Conservation (phyloP, 2,797 vertebrate species). For the Hoplostethus atlanticus region DNA sequence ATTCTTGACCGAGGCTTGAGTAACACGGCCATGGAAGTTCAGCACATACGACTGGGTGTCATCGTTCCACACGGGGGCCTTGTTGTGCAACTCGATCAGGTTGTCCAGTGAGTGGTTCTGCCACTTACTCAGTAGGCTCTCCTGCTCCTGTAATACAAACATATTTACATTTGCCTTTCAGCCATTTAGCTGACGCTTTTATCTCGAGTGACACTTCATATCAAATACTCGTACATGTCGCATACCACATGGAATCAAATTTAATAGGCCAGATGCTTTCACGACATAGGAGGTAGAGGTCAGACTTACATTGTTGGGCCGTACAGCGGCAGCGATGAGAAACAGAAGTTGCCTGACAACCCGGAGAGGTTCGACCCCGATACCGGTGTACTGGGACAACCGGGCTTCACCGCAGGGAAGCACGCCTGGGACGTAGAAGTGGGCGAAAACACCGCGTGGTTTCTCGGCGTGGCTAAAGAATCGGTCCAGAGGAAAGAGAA, state of each 20-base stretch:
- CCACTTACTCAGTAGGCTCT: slow-evolving; percentile 93
- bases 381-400: slow-evolving; percentile 70
- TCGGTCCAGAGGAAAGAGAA: slow-evolving; percentile 78
- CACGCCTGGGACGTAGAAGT: slow-evolving; percentile 79
- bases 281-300: not conserved
- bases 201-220: not conserved
- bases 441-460: slow-evolving; percentile 80
- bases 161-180: not conserved
- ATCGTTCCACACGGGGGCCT: slow-evolving; percentile 97
- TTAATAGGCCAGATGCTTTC: not conserved
- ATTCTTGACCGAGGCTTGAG: slow-evolving; percentile 98
- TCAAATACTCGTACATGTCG: not conserved
- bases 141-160: slow-evolving; percentile 87
- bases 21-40: slow-evolving; percentile 97
- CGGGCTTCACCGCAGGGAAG: slow-evolving; percentile 68
- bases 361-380: slow-evolving; percentile 81
- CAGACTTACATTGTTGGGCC: slow-evolving; percentile 90
- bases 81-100: slow-evolving; percentile 97
- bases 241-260: no score
- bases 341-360: slow-evolving; percentile 77
- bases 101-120: slow-evolving; percentile 92
- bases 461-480: slow-evolving; percentile 78
- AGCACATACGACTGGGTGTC: slow-evolving; percentile 97
- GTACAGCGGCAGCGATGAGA: slow-evolving; percentile 82
- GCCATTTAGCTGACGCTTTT: no score